Evolutionary conservation across 2,797 vertebrate species (phyloP), one percentile per base, ranked within the genome.

Genomic region (Cuniculus paca): DNA sequence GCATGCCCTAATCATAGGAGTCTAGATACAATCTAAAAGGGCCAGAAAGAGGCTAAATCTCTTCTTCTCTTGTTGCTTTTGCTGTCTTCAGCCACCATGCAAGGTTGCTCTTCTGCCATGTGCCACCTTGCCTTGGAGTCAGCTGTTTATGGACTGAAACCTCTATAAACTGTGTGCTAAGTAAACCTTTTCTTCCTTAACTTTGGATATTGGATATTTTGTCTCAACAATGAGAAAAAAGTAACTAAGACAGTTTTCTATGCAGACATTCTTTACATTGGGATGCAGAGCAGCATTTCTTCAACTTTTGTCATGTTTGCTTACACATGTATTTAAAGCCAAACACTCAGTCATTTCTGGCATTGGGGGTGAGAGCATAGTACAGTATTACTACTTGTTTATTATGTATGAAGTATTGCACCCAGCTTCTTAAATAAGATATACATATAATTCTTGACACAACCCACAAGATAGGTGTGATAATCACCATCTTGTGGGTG

Each of bases 341-440:
- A 81, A 16, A 58, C 9, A 11, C 6, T 16, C 4, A 14, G 1
- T 92, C 65, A 61, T 82, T 77, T 79, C 85, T 60, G 63, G 26
- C 56, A 63, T 12, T 86, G 28, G 78, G 19, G 61, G 48, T 65
- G 34, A 92, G 26, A 68, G 17, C 28, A 86, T 19, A 89, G 56
- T 6, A 89, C 31, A 87, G 50, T 12, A 74, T 85, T 54, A 16
- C 9, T 31, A 61, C 39, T 36, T 75, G 36, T 85, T 89, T 70
- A 42, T 56, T 34, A 48, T 58, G 8, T 34, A 75, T 14, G 42
- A 90, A 94, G 36, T 11, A 61, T 74, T 58, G 28, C 7, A 78
- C 50, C 16, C 56, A 63, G 50, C 34, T 95, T 95, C 74, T 68
- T 50, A 97, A 91, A 56, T 74, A 88, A 68, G 45, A 58, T 80